These are phyloP conservation scores for Panagrolaimus sp. DNA, from an alignment of 1,140 invertebrate species.

Conservation along the genomic window DNA sequence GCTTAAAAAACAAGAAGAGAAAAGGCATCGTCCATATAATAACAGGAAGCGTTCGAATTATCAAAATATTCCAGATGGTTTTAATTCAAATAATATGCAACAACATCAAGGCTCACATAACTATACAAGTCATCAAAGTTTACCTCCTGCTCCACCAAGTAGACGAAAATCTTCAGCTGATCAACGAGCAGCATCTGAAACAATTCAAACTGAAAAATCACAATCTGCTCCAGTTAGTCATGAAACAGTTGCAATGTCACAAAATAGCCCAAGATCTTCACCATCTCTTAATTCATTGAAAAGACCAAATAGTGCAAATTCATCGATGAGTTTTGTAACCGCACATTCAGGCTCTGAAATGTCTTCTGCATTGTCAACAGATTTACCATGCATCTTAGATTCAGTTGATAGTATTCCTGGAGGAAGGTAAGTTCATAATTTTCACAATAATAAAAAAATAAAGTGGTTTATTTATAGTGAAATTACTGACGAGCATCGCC, in stretches of 20 bases:
- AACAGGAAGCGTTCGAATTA: not conserved
- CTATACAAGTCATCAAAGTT: not conserved
- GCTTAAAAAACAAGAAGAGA: constrained; percentile 5
- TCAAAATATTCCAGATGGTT: not conserved
- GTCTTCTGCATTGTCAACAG: not conserved
- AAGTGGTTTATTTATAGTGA: not conserved
- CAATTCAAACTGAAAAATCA: not conserved
- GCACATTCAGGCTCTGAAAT: constrained; percentile 1
- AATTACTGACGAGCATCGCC: not conserved
- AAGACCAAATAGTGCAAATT: constrained; percentile 12
- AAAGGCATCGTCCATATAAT: not conserved
- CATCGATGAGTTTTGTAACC: constrained; percentile 11
- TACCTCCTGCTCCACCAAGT: constrained; percentile 6
- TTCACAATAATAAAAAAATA: not conserved
- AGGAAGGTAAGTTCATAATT: not conserved
- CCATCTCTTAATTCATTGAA: not conserved
- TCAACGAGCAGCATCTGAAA: not conserved
- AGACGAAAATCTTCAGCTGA: not conserved
- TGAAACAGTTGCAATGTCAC: not conserved
- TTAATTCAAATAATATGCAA: not conserved
- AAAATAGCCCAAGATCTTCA: not conserved
- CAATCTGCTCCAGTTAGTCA: not conserved
- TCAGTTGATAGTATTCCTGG: not conserved
- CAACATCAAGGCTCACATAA: constrained; percentile 3
- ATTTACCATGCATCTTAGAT: not conserved